These are phyloP conservation scores for Valencia hispanica DNA, from an alignment of 2,797 vertebrate genomes.

Conservation along the genomic window DNA sequence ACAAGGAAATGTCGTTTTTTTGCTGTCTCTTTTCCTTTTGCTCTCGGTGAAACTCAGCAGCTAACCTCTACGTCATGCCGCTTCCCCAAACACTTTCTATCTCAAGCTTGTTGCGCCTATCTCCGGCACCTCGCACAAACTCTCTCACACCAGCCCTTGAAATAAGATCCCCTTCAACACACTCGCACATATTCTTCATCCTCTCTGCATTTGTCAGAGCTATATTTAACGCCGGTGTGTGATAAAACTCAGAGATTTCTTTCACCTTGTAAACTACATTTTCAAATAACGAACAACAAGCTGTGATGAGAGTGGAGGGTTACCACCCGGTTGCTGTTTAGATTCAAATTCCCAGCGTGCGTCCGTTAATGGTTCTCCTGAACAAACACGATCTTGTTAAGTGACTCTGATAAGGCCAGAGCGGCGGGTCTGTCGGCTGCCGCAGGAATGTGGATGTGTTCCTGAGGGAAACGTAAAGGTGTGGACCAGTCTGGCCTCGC, in stretches of 20 bases:
- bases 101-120: constrained; percentile 55
- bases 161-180: constrained; percentile 39
- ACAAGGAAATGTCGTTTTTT: background rate
- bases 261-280: constrained; percentile 9
- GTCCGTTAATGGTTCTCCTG: constrained; percentile 59
- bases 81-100: constrained; percentile 49
- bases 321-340: constrained; percentile 21
- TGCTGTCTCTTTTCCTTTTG: constrained; percentile 17
- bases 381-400: constrained; percentile 68
- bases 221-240: constrained; percentile 65
- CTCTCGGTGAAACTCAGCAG: constrained; percentile 49
- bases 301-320: background rate
- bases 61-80: constrained; percentile 10
- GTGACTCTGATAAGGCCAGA: constrained; percentile 66
- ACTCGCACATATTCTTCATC: constrained; percentile 61
- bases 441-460: constrained; percentile 82
- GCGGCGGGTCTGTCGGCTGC: constrained; percentile 40
- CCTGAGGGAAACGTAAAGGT: constrained; percentile 3
- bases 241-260: constrained; percentile 44
- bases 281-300: background rate
- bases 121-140: constrained; percentile 52
- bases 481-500: constrained; percentile 29
- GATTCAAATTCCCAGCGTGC: constrained; percentile 36
- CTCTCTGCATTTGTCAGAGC: constrained; percentile 51
- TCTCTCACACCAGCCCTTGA: constrained; percentile 49